Base-by-base conservation (phyloP, 2,888 invertebrate genomes). In the Eilema depressum region DNA sequence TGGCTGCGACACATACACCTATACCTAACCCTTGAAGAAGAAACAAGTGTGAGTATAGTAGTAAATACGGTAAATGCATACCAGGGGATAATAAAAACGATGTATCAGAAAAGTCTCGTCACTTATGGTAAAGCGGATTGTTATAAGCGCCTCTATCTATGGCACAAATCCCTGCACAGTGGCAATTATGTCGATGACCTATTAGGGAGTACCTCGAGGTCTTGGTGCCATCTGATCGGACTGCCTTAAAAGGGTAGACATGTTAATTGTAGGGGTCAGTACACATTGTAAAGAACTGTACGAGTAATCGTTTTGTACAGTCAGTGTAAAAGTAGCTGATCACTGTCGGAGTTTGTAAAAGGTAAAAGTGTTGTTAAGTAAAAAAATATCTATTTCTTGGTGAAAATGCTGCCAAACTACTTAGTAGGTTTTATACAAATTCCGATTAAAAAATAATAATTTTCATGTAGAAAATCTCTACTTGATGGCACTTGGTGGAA, bases 81-180 rank as follows among this genome's bases (percentile, higher is more conserved):
- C 53, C 53, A 53, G n/a, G n/a, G 53, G n/a, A 53, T 53, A 20
- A 53, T 47, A 47, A 53, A 20, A 53, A n/a, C 53, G 0, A 53
- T n/a, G 2, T n/a, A n/a, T n/a, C 20, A 53, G 10, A 53, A 53
- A 53, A 47, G 20, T 10, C 28, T 61, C 53, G 53, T 64, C 63
- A 66, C 17, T 17, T 84, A 86, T 83, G 83, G 89, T 83, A 84
- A 88, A 86, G 88, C 85, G 83, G 89, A 88, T 89, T 89, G 88
- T 77, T 76, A 78, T 76, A 84, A 79, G 82, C 79, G 81, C 71
- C 73, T 66, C 81, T 80, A 26, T 75, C 66, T 85, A 82, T 73
- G 83, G 85, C 57, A 60, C 71, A 76, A 80, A 80, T 77, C 68
- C 72, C 69, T 75, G 78, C 74, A 75, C 75, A 63, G 69, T 75